A percentile compares a stretch with the other conserved stretches of the same genome.
Conservation (phyloP, 2,797 vertebrate genomes). For the Rhynchonycteris naso region DNA sequence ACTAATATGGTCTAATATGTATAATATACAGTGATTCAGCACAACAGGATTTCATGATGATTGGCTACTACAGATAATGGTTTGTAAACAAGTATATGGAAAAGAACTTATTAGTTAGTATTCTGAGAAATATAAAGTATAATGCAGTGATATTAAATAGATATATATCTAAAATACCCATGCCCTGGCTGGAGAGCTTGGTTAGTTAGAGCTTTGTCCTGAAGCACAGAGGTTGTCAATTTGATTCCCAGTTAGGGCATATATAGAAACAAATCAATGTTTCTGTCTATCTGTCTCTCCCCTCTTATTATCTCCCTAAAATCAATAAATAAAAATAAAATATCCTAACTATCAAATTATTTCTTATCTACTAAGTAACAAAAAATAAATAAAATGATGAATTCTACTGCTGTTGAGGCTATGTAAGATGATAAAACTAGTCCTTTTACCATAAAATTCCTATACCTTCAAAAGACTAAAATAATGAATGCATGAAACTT, state of each 20-base stretch:
- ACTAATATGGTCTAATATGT: not conserved
- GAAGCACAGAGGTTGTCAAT: no score
- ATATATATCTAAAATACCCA: not conserved
- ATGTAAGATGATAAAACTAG: not conserved
- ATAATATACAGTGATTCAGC: not conserved
- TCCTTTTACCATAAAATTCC: not conserved
- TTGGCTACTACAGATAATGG: not conserved
- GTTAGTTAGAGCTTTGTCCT: no score
- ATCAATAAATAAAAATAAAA: no score
- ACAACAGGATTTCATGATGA: not conserved
- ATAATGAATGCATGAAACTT: not conserved
- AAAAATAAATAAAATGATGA: not conserved
- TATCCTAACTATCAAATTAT: not conserved
- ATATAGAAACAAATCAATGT: no score
- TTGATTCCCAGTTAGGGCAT: no score
- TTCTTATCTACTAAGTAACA: conserved; percentile 16
- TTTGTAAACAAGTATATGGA: not conserved
- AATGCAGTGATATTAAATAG: not conserved
- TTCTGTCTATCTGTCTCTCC: no score
- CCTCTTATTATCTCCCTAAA: no score
- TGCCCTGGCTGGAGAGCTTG: no score
- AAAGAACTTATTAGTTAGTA: conserved; percentile 20
- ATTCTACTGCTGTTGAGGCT: not conserved
- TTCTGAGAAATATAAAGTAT: conserved; percentile 11
- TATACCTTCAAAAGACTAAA: conserved; percentile 14